phyloP scores from a whole-genome alignment of 2,797 vertebrate genomes.

The Chiropotes sagulatus region DNA sequence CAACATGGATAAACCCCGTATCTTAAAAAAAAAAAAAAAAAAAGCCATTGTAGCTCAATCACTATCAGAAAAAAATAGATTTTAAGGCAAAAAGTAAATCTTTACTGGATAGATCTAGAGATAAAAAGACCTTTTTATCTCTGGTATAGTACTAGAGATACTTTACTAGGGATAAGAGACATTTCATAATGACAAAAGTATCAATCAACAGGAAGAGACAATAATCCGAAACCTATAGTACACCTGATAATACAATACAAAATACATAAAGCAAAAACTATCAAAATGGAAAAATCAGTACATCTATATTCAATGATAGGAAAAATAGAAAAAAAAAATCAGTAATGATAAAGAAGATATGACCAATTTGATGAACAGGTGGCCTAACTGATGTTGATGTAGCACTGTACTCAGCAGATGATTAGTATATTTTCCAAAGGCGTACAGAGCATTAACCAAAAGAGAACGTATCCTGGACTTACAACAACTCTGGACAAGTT shows the following conservation, averaged over 20 bases:
- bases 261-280: neutral
- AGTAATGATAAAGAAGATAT: neutral
- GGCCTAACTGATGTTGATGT: neutral
- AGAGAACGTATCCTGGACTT: neutral
- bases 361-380: neutral
- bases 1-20: no score
- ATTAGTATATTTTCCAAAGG: neutral
- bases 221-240: neutral
- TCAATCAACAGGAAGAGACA: neutral
- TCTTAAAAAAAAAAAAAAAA: no score
- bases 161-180: neutral
- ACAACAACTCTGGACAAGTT: neutral
- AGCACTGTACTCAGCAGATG: neutral
- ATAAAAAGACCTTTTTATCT: no score
- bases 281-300: neutral
- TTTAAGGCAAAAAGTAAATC: no score
- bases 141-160: no score
- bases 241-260: neutral
- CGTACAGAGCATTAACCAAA: neutral
- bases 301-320: neutral
- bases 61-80: no score
- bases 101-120: no score
- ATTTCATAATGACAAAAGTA: neutral
- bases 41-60: no score
- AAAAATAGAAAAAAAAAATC: neutral